Evolutionary conservation across 2,113 vertebrate genomes (phyloP).

Genomic region (Dicerorhinus sumatrensis): DNA sequence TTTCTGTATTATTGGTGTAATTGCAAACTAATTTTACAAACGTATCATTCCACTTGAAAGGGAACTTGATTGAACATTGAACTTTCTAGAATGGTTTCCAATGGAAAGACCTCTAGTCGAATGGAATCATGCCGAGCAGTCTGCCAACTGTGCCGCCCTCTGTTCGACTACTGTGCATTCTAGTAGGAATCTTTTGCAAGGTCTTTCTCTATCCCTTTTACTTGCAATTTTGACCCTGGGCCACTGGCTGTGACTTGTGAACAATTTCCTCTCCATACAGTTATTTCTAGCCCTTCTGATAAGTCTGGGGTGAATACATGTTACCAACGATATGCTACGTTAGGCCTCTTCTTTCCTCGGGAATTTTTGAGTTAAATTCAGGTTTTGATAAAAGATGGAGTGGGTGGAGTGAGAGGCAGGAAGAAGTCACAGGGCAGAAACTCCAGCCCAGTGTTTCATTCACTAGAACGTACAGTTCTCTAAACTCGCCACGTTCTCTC

Average conservation of each 20-base stretch:
- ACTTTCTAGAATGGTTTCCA: neutral
- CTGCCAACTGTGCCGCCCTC: neutral
- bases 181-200: neutral
- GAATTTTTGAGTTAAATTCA: neutral
- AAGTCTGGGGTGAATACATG: neutral
- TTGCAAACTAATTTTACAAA: conserved; percentile 17
- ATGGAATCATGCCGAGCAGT: neutral
- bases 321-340: fast-evolving
- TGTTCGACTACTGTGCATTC: neutral
- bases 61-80: neutral
- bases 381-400: neutral
- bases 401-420: neutral
- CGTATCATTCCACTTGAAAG: neutral
- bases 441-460: neutral
- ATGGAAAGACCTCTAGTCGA: neutral
- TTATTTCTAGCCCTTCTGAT: neutral
- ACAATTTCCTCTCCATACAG: neutral
- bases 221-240: neutral
- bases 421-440: too few species aligned
- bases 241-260: neutral
- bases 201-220: neutral
- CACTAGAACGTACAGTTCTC: neutral
- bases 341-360: neutral
- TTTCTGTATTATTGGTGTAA: neutral
- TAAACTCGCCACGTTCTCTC: neutral